Conservation (phyloP, 2,797 vertebrate genomes). For the Onychomys leucogaster region DNA sequence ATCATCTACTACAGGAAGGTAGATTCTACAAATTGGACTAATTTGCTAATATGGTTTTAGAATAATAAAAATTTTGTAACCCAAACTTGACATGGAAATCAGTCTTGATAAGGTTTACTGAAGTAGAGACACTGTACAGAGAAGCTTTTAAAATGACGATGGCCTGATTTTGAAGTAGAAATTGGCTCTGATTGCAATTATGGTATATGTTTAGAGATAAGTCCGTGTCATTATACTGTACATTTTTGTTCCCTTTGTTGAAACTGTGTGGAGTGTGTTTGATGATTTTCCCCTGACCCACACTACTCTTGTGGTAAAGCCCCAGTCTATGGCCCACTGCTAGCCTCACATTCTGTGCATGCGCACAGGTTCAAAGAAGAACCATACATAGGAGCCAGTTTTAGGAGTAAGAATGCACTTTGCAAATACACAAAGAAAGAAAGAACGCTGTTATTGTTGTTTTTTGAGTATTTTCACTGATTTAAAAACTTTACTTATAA, state of each 20-base stretch:
- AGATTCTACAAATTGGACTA: slow-evolving; percentile 43
- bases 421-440: background rate
- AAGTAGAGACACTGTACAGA: background rate
- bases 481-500: background rate
- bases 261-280: background rate
- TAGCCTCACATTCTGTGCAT: no score
- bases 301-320: background rate
- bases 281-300: background rate
- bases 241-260: background rate
- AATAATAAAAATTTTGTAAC: slow-evolving; percentile 56
- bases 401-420: background rate
- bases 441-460: background rate
- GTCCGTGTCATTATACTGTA: background rate
- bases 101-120: background rate
- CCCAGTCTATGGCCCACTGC: background rate
- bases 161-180: slow-evolving; percentile 9
- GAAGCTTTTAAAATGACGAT: background rate
- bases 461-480: background rate
- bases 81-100: slow-evolving; percentile 18
- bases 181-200: background rate
- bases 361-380: background rate
- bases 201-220: background rate
- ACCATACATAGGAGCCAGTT: background rate
- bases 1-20: slow-evolving; percentile 76
- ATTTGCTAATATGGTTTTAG: slow-evolving; percentile 54